Conservation (phyloP, 1,140 invertebrate genomes). For the Ladona fulva region DNA sequence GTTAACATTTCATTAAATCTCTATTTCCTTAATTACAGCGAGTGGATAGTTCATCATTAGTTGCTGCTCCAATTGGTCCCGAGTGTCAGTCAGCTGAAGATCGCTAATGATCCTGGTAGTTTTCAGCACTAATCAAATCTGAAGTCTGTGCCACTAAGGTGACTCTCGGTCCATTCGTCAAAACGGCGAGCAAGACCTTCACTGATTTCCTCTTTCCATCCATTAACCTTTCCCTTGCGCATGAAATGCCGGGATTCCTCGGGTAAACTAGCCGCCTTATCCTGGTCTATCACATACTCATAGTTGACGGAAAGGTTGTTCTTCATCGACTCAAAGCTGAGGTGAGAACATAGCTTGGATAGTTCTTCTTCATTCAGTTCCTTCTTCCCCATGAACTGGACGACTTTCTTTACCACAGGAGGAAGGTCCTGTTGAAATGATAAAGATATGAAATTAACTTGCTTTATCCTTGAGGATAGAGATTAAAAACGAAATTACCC, state of each 20-base stretch:
- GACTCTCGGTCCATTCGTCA: slow-evolving; percentile 45
- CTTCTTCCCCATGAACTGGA: slow-evolving; percentile 19
- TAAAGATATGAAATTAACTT: not conserved
- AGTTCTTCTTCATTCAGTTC: slow-evolving; percentile 15
- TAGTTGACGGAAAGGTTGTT: slow-evolving; percentile 17
- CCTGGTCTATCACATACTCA: slow-evolving; percentile 18
- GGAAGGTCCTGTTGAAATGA: slow-evolving; percentile 20
- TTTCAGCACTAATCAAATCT: not conserved
- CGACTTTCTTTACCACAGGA: slow-evolving; percentile 17
- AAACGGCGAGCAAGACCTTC: slow-evolving; percentile 42
- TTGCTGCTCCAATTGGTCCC: too few relatives aligned
- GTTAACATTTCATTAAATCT: too few relatives aligned
- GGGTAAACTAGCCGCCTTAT: slow-evolving; percentile 16
- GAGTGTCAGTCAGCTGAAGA: too few relatives aligned
- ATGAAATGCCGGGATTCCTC: slow-evolving; percentile 42
- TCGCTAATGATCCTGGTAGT: too few relatives aligned
- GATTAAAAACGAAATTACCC: too few relatives aligned
- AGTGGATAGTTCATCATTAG: too few relatives aligned
- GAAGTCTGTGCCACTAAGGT: slow-evolving; percentile 32
- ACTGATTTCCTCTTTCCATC: slow-evolving; percentile 53
- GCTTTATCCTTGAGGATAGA: too few relatives aligned
- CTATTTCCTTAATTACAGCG: too few relatives aligned
- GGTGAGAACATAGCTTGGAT: slow-evolving; percentile 12
- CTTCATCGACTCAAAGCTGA: slow-evolving; percentile 19
- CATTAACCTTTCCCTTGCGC: slow-evolving; percentile 48